These are phyloP conservation scores for Conistra vaccinii DNA, from an alignment of 2,888 invertebrate species.

Conservation along the genomic window DNA sequence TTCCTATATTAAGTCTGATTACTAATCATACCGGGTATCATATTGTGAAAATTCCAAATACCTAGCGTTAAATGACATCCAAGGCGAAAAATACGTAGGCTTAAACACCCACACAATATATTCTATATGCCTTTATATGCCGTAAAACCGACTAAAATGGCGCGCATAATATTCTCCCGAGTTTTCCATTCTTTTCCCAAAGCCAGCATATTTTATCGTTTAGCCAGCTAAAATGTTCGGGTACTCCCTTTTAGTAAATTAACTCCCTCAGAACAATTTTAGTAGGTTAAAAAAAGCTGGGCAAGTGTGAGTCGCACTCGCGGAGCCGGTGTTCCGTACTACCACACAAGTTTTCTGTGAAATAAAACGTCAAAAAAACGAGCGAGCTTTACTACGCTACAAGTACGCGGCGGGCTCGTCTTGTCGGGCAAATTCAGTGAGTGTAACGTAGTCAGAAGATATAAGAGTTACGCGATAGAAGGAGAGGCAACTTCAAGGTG, in stretches of 20 bases:
- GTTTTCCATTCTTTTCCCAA: slow-evolving; percentile 27
- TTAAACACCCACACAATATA: slow-evolving; percentile 9
- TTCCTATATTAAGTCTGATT: no score
- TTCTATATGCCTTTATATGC: background rate
- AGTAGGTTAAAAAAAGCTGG: slow-evolving; percentile 27
- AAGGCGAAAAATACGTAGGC: slow-evolving; percentile 1
- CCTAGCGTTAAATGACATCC: background rate
- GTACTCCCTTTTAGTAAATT: slow-evolving; percentile 53
- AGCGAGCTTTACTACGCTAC: no score
- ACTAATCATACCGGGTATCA: no score
- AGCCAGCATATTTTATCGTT: slow-evolving; percentile 39
- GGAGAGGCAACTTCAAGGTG: no score
- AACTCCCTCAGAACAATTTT: slow-evolving; percentile 42
- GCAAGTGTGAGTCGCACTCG: background rate
- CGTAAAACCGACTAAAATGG: slow-evolving; percentile 35
- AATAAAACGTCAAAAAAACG: background rate
- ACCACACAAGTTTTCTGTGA: background rate
- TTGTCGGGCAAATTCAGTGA: no score
- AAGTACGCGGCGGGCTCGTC: no score
- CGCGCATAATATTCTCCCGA: slow-evolving; percentile 18
- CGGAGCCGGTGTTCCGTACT: background rate
- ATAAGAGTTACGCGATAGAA: no score
- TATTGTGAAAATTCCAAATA: background rate
- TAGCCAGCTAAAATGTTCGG: slow-evolving; percentile 41
- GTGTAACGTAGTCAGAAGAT: no score